phyloP scores from a whole-genome alignment of 1,140 invertebrate species.

The Drosophila tsacasi region DNA sequence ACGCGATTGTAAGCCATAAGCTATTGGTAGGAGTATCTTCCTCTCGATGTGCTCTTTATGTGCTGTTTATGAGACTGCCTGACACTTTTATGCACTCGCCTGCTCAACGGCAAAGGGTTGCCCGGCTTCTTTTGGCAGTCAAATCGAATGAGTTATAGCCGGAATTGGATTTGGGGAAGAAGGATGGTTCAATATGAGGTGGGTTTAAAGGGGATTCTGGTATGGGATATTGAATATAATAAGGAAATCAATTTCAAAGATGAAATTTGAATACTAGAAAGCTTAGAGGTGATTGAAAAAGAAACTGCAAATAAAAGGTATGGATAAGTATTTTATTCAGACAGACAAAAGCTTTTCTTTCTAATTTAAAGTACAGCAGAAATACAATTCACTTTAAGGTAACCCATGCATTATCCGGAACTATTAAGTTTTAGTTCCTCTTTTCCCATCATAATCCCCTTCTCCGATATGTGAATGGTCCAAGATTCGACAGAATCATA shows the following conservation, averaged over 20 bases:
- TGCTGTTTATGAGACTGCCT: constrained; percentile 76
- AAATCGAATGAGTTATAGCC: constrained; percentile 51
- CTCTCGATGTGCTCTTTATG: constrained; percentile 62
- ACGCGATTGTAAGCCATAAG: constrained; percentile 63
- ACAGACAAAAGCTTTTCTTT: background rate
- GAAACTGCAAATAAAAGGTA: no score
- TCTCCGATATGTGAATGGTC: constrained; percentile 1
- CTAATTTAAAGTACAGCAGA: background rate
- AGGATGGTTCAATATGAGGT: constrained; percentile 6
- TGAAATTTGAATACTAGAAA: constrained; percentile 11
- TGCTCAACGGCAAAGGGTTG: constrained; percentile 58
- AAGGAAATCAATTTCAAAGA: constrained; percentile 5
- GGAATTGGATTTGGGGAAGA: constrained; percentile 25
- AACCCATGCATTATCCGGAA: background rate
- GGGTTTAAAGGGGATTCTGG: constrained; percentile 4
- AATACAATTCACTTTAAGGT: no score
- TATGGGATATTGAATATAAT: constrained; percentile 12
- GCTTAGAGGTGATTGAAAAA: constrained; percentile 5
- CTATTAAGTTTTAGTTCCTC: background rate
- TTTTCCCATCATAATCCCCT: background rate
- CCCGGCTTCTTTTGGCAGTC: constrained; percentile 5
- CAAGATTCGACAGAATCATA: constrained; percentile 37
- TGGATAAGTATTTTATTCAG: background rate
- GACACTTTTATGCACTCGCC: constrained; percentile 73
- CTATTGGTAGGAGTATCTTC: constrained; percentile 29